Percentiles rank a stretch among this genome's conserved stretches.
These are phyloP conservation scores for Drosophila hamatofila DNA, from an alignment of 2,888 invertebrate genomes.

Conservation along the genomic window DNA sequence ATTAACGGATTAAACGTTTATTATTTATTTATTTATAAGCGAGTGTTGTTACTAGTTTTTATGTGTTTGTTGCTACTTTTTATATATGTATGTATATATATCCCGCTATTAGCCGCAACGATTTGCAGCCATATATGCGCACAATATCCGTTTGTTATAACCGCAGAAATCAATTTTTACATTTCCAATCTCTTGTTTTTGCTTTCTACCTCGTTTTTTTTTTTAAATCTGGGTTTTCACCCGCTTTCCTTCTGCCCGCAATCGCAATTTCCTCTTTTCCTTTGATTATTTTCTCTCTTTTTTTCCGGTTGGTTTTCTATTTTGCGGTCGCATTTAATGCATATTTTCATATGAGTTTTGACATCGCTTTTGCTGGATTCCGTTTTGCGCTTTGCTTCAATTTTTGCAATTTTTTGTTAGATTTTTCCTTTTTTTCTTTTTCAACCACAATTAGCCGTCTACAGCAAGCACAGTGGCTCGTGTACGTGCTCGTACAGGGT, in stretches of 20 bases:
- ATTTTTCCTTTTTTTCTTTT: conserved; percentile 6
- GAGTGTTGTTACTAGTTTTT: conserved; percentile 15
- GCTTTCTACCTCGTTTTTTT: conserved; percentile 32
- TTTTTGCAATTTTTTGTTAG: neutral
- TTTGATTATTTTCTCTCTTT: conserved; percentile 30
- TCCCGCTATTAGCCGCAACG: conserved; percentile 28
- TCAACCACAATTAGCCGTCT: conserved; percentile 67
- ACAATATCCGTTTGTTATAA: conserved; percentile 60
- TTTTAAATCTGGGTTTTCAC: conserved; percentile 8
- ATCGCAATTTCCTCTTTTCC: conserved; percentile 66
- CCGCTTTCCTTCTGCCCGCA: conserved; percentile 14
- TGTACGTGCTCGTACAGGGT: conserved; percentile 44
- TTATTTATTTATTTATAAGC: conserved; percentile 33
- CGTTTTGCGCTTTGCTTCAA: conserved; percentile 41
- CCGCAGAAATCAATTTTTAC: conserved; percentile 78
- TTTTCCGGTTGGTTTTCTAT: conserved; percentile 57
- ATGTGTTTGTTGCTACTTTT: conserved; percentile 1
- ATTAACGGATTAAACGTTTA: conserved; percentile 26
- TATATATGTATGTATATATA: neutral
- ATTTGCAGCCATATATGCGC: conserved; percentile 45
- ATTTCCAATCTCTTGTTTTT: conserved; percentile 56
- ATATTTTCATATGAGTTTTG: conserved; percentile 65
- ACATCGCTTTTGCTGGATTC: conserved; percentile 33
- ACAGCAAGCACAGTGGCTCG: conserved; percentile 56
- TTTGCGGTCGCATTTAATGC: conserved; percentile 75